Conservation (phyloP, 1,140 invertebrate species). For the Pseudobourletiella spinata region DNA sequence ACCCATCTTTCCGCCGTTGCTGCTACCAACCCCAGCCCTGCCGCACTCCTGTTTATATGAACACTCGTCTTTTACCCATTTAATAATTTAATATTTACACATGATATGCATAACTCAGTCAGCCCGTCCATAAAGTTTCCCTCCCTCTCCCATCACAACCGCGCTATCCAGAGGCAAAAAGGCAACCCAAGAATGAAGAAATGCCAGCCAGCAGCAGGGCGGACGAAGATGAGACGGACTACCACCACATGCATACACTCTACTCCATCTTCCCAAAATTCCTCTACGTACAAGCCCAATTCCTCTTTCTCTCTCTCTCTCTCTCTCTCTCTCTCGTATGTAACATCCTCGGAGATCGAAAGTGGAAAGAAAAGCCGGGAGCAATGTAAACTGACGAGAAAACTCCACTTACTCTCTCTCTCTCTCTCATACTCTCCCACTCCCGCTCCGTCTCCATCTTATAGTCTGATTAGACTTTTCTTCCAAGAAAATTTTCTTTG, state of each 20-base stretch:
- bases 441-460: neutral
- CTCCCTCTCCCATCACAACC: neutral
- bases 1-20: too few relatives aligned
- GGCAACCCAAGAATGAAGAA: neutral
- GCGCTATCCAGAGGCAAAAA: neutral
- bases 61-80: constrained; percentile 2
- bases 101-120: neutral
- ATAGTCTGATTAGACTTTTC: constrained; percentile 1
- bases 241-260: too few relatives aligned
- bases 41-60: too few relatives aligned
- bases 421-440: neutral
- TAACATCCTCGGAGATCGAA: neutral
- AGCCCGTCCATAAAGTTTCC: neutral
- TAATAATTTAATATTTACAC: constrained; percentile 3
- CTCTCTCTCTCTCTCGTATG: neutral
- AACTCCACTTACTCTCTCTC: neutral
- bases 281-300: neutral
- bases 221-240: too few relatives aligned
- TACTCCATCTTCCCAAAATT: too few relatives aligned
- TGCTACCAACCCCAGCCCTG: too few relatives aligned
- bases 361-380: constrained; percentile 3
- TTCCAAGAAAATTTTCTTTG: neutral
- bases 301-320: neutral
- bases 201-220: too few relatives aligned
- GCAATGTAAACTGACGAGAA: neutral